Base-by-base conservation (phyloP, 2,113 vertebrate species). In the Psittacula cyanocephala region DNA sequence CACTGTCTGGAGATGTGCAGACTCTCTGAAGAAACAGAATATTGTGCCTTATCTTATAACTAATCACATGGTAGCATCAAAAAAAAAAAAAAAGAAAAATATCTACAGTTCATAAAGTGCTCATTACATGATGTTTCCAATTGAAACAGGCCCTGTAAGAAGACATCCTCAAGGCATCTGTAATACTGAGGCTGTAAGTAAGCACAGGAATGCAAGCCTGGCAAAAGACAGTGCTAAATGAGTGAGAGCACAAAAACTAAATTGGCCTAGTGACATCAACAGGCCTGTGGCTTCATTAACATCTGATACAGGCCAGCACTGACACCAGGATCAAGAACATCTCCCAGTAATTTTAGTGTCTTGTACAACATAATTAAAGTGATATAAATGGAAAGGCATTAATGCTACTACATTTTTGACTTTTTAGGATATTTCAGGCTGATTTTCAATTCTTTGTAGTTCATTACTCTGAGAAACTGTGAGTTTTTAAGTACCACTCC, bases 301-400 rank as follows among this genome's bases (percentile, higher is more conserved):
- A 85, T 92, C 90, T 80, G 57, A 81, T 16, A 83, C 3, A 10
- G 81, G 75, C 91, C 64, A 24, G 60, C 64, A 18, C 59, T 78
- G 81, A 92, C 92, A 89, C 39, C 75, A 63, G 72, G 83, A 49
- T 60, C 77, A 80, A 62, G 91, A 95, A 87, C 75, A 69, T 62
- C 71, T 84, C 81, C 57, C 93, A 53, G 92, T 84, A 47, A 92
- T 53, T 62, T 72, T 28, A 67, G 75, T 23, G 86, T 37, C 81
- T 88, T 87, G 63, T 94, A 53, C 76, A 65, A 63, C 25, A 6
- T 10, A 65, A 72, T 55, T 31, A 4, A 62, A 83, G 39, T 23
- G 74, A 35, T 92, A 75, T 39, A 89, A 96, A 96, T 77, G 92
- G 93, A 89, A 95, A 95, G 23, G n/a, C 44, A 39, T 27, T 28